Percentiles rank a stretch among this genome's conserved stretches.
These are phyloP conservation scores for Alexandromys fortis DNA, from an alignment of 2,113 vertebrate species.

Conservation along the genomic window DNA sequence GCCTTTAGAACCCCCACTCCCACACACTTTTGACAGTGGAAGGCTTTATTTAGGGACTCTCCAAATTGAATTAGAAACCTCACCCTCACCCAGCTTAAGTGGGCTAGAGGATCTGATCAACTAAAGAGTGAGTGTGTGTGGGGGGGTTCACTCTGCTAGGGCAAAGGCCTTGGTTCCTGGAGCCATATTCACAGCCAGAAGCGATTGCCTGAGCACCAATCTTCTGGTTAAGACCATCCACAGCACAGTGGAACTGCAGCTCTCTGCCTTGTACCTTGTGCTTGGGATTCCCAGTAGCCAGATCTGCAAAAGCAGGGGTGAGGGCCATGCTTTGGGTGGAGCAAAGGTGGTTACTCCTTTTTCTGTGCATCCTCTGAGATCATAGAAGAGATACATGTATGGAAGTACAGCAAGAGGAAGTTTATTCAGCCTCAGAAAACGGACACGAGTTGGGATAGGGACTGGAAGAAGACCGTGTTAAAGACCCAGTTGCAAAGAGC, in stretches of 20 bases:
- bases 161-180: not conserved
- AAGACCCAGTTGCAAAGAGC: not conserved
- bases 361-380: not conserved
- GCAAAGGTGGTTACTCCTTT: constrained; percentile 52
- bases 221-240: not conserved
- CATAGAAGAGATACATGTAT: not conserved
- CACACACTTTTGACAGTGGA: not conserved
- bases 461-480: not conserved
- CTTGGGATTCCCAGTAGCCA: not conserved
- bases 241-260: not conserved
- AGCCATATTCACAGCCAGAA: not conserved
- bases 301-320: not conserved
- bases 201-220: not conserved
- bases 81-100: not conserved
- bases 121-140: not conserved
- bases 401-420: not conserved
- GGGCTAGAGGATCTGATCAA: not conserved
- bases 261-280: not conserved
- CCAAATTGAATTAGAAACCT: not conserved
- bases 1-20: not conserved
- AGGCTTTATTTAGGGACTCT: not conserved
- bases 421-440: constrained; percentile 25
- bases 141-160: not conserved
- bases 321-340: constrained; percentile 32
- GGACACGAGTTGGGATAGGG: not conserved